Percentiles rank a stretch among this genome's conserved stretches.
Evolutionary conservation across 2,888 invertebrate genomes (phyloP).

Genomic region (Schrankia costaestrigalis): DNA sequence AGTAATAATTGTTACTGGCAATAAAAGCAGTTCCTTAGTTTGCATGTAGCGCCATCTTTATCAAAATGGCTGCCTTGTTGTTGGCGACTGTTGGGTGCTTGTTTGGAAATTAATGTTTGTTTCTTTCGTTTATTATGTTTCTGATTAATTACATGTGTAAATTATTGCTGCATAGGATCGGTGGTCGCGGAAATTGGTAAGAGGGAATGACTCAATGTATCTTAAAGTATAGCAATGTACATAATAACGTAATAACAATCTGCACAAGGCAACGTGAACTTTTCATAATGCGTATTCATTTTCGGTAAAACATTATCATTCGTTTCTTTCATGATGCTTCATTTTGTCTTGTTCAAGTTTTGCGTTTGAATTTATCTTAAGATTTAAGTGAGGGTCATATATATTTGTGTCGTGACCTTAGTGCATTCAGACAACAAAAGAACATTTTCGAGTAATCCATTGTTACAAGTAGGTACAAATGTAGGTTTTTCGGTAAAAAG

Average conservation of each 20-base stretch:
- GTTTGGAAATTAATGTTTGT: slow-evolving; percentile 72
- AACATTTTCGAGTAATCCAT: slow-evolving; percentile 35
- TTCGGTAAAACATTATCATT: slow-evolving; percentile 2
- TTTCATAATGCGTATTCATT: slow-evolving; percentile 35
- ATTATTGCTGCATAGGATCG: slow-evolving; percentile 41
- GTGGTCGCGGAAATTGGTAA: slow-evolving; percentile 53
- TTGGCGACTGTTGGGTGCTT: slow-evolving; percentile 76
- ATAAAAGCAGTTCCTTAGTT: too few species aligned
- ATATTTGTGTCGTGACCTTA: slow-evolving; percentile 47
- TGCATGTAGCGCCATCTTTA: slow-evolving; percentile 62
- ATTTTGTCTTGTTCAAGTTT: not conserved
- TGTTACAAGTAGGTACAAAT: slow-evolving; percentile 34
- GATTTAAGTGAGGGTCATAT: too few species aligned
- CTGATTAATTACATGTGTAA: slow-evolving; percentile 43
- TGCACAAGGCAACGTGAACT: slow-evolving; percentile 64
- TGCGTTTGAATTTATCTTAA: too few species aligned
- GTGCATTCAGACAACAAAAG: slow-evolving; percentile 51
- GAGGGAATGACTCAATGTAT: slow-evolving; percentile 24
- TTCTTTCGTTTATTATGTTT: slow-evolving; percentile 62
- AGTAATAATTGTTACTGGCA: too few species aligned
- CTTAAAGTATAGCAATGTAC: slow-evolving; percentile 12
- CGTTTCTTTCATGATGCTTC: not conserved
- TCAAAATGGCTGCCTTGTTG: slow-evolving; percentile 78
- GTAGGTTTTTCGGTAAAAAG: too few species aligned
- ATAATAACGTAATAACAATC: slow-evolving; percentile 32